Base-by-base conservation (phyloP, 2,113 vertebrate species). In the Gracilinanus agilis region DNA sequence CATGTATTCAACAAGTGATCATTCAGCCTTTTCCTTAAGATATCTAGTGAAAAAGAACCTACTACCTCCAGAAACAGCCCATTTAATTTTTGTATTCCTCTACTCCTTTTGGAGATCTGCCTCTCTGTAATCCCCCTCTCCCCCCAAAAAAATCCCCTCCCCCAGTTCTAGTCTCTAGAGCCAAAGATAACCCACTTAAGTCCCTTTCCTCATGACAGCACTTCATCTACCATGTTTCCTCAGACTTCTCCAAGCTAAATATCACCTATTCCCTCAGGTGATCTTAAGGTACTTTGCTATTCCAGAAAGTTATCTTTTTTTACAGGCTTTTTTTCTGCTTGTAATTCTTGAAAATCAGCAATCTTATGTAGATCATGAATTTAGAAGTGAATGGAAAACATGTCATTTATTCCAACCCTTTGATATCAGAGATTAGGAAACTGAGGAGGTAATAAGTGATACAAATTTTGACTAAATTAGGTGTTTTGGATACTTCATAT, bases 141-240 rank as follows among this genome's bases (percentile, higher is more conserved):
- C 19, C 19, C 34, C 1, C 19, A 3, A 5, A 13, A 16, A 7
- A 19, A n/a, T 9, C 4, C 67, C n/a, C 34, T 1, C n/a, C 1
- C 1, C 67, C 16, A 16, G 7, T 40, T 40, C 40, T n/a, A 7
- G 61, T 75, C 61, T 67, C 27, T 83, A 19, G 34, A 40, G 19
- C n/a, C n/a, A 23, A 83, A 40, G 67, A 83, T 34, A 40, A 40
- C 34, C n/a, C n/a, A 83, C 16, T 5, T 1, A 34, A 75, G 67
- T 40, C 34, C n/a, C n/a, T 25, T 83, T 83, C 67, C 67, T 83
- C 67, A 5, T 83, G 67, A 40, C 67, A 21, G n/a, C n/a, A 0
- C 19, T 83, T 83, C 61, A 40, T 16, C 21, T 8, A 1, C 19
- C 58, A 34, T 40, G 19, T 40, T 19, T 7, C n/a, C n/a, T 6